Conservation (phyloP, 2,888 invertebrate genomes). For the Ormia ochracea region DNA sequence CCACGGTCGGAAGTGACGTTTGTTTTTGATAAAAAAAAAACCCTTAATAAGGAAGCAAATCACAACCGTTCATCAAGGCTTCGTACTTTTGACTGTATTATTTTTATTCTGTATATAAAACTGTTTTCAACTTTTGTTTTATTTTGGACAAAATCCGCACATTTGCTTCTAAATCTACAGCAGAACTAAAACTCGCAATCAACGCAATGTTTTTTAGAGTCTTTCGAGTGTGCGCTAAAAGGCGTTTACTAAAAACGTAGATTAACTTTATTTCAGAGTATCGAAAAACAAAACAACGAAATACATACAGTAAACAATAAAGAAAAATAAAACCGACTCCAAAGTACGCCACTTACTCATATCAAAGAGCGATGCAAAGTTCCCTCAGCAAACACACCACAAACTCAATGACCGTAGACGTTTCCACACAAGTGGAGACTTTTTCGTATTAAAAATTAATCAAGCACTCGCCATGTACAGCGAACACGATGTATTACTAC, state of each 20-base stretch:
- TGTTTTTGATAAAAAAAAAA: neutral
- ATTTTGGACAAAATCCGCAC: conserved; percentile 22
- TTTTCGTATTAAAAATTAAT: neutral
- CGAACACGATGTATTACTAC: conserved; percentile 37
- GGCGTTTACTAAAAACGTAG: neutral
- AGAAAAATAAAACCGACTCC: conserved; percentile 24
- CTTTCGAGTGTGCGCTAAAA: conserved; percentile 44
- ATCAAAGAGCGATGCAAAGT: conserved; percentile 16
- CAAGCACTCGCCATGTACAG: conserved; percentile 2
- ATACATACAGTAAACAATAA: conserved; percentile 2
- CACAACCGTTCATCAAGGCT: neutral
- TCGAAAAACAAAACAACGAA: conserved; percentile 5
- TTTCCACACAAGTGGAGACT: conserved; percentile 41
- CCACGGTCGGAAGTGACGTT: conserved; percentile 39
- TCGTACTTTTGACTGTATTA: neutral
- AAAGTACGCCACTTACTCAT: conserved; percentile 31
- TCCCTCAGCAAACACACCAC: neutral
- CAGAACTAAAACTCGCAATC: conserved; percentile 50
- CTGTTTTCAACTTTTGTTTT: neutral
- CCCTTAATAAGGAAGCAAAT: conserved; percentile 6
- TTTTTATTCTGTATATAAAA: neutral
- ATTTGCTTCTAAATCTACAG: conserved; percentile 53
- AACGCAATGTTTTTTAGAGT: conserved; percentile 12
- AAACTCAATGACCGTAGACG: conserved; percentile 27
- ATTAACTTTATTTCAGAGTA: conserved; percentile 1